Base-by-base conservation (phyloP, 2,797 vertebrate genomes). In the Petrocephalus schoutedeni region DNA sequence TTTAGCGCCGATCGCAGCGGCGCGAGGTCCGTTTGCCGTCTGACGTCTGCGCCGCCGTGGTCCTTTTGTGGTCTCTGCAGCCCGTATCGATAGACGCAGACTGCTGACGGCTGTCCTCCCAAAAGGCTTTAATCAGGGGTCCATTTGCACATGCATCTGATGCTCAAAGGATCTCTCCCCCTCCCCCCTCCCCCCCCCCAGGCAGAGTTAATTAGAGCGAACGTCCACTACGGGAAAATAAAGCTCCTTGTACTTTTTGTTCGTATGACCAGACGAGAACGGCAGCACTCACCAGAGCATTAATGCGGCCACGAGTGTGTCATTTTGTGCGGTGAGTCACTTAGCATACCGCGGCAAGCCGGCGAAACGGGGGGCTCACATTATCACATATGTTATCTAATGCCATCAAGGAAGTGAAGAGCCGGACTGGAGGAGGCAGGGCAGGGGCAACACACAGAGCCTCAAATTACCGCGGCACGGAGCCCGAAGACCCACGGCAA, bases 311-410 rank as follows among this genome's bases (percentile, higher is more conserved):
- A 89, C 56, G 80, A 91, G 90, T 88, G 89, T 84, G 85, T 80
- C 87, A 89, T 91, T 90, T 92, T 88, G 88, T 32, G 58, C 54
- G 61, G 61, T 84, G 87, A 87, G 53, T 87, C 90, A 89, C 90
- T 92, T 89, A 89, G 90, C 89, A 90, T 91, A 90, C 83, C 49
- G 87, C 87, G 90, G 90, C 87, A 87, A 21, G 61, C 80, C 54
- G 71, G 86, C 61, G 64, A 87, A 45, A 77, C 71, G 41, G 86
- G 21, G 53, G n/a, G 85, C 88, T 53, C 19, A 41, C 85, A 86
- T 89, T 90, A 90, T 88, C 88, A 89, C 85, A 86, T 88, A 88
- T 86, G 87, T 87, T 87, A 89, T 88, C 87, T 89, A 89, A 88
- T 91, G 87, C 85, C 89, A 71, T 89, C 82, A 89, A 89, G 83